phyloP scores from a whole-genome alignment of 2,113 vertebrate genomes.

The Halcyon senegalensis region DNA sequence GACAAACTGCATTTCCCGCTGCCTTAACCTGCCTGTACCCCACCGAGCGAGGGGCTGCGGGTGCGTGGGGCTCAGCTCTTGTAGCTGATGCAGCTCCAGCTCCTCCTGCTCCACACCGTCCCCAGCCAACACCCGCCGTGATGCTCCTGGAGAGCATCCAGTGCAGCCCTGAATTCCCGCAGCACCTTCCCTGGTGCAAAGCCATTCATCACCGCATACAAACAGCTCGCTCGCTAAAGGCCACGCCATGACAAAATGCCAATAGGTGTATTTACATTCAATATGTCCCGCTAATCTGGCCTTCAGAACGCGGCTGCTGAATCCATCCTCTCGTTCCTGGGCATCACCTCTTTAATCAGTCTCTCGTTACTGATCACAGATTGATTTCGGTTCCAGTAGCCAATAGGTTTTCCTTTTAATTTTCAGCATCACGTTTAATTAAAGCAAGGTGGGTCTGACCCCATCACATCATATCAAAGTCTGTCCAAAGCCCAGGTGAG shows the following conservation, averaged over 20 bases:
- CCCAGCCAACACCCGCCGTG: not conserved
- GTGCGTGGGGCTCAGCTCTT: not conserved
- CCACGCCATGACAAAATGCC: slow-evolving; percentile 59
- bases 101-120: not conserved
- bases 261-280: slow-evolving; percentile 36
- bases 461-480: slow-evolving; percentile 69
- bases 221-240: slow-evolving; percentile 53
- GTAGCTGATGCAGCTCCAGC: no score
- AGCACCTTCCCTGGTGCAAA: not conserved
- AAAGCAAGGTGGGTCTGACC: slow-evolving; percentile 65
- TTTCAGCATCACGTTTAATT: slow-evolving; percentile 75
- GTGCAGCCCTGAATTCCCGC: not conserved
- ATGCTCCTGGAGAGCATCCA: not conserved
- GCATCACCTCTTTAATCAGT: slow-evolving; percentile 27
- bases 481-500: slow-evolving; percentile 8
- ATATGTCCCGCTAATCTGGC: slow-evolving; percentile 29
- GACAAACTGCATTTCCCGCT: fast-evolving
- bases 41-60: not conserved
- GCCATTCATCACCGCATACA: slow-evolving; percentile 50
- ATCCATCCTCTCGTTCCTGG: not conserved
- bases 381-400: slow-evolving; percentile 21
- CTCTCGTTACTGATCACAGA: slow-evolving; percentile 42
- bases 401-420: slow-evolving; percentile 65
- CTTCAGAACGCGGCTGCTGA: slow-evolving; percentile 17
- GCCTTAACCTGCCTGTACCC: not conserved